A percentile compares a stretch with the other conserved stretches of the same genome.
Conservation (phyloP, 2,888 invertebrate species). For the Acholoe squamosa region DNA sequence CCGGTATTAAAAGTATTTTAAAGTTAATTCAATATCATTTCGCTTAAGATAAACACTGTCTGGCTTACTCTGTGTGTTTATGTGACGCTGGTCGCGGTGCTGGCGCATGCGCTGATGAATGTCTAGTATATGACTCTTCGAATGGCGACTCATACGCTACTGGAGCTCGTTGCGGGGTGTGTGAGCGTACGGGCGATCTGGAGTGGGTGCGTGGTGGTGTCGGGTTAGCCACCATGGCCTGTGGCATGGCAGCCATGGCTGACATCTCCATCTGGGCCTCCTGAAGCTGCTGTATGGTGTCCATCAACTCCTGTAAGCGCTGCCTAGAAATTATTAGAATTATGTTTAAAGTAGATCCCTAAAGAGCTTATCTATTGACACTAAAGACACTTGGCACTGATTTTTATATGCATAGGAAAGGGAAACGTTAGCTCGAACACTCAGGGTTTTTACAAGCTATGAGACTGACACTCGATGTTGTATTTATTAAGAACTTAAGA, state of each 20-base stretch:
- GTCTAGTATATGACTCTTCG: not conserved
- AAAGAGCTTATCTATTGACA: too few species aligned
- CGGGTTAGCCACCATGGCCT: slow-evolving; percentile 43
- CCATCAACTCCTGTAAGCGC: slow-evolving; percentile 75
- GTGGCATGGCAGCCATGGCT: slow-evolving; percentile 67
- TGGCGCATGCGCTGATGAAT: not conserved
- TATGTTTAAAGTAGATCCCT: too few species aligned
- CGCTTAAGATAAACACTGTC: too few species aligned
- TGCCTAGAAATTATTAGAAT: slow-evolving; percentile 71
- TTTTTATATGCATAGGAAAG: too few species aligned
- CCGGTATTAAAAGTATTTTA: too few species aligned
- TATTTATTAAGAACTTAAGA: too few species aligned
- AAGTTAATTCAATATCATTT: too few species aligned
- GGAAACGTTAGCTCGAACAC: too few species aligned
- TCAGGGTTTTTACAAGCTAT: too few species aligned
- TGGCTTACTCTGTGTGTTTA: slow-evolving; percentile 52
- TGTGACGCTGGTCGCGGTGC: not conserved
- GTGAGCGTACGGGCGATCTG: slow-evolving; percentile 14
- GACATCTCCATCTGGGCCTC: slow-evolving; percentile 65
- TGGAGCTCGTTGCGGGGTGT: not conserved
- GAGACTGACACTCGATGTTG: too few species aligned
- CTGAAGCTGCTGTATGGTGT: slow-evolving; percentile 76
- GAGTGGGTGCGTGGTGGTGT: slow-evolving; percentile 54
- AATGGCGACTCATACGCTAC: not conserved
- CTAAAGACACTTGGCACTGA: too few species aligned